Percentiles rank a stretch among this genome's conserved stretches.
phyloP scores from a whole-genome alignment of 2,888 invertebrate species.

The Monopis laevigella region DNA sequence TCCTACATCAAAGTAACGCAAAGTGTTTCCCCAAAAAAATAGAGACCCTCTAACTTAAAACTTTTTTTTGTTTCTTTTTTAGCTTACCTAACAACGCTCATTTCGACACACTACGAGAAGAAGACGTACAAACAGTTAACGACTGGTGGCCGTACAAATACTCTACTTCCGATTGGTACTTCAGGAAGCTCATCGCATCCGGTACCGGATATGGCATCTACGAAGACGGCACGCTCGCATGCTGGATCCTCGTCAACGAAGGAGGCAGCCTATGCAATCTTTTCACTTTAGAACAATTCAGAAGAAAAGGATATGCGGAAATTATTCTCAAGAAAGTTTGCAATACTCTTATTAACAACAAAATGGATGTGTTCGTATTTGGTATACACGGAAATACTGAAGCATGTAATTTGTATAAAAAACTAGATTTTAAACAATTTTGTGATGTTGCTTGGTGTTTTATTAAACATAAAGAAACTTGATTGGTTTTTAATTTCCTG shows the following conservation, averaged over 20 bases:
- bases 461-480: conserved; percentile 6
- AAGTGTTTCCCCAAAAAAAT: no score
- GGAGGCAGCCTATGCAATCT: conserved; percentile 23
- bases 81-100: background rate
- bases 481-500: no score
- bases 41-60: background rate
- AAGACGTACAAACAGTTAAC: conserved; percentile 3
- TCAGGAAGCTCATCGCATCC: conserved; percentile 19
- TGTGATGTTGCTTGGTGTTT: conserved; percentile 15
- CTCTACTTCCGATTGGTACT: conserved; percentile 17
- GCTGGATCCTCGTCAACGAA: conserved; percentile 25
- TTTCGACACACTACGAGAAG: conserved; percentile 3
- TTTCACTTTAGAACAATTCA: conserved; percentile 21
- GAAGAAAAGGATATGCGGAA: conserved; percentile 21
- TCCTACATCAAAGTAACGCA: no score
- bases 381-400: conserved; percentile 15
- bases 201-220: conserved; percentile 24
- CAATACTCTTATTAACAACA: conserved; percentile 13
- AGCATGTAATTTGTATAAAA: conserved; percentile 17
- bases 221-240: conserved; percentile 19
- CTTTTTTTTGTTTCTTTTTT: background rate
- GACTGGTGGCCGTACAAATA: conserved; percentile 6
- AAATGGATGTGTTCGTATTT: conserved; percentile 17
- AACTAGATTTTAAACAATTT: conserved; percentile 18
- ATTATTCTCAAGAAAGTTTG: conserved; percentile 17